Evolutionary conservation across 2,113 vertebrate species (phyloP), one percentile per base, ranked within the genome.

Genomic region (Plestiodon gilberti): DNA sequence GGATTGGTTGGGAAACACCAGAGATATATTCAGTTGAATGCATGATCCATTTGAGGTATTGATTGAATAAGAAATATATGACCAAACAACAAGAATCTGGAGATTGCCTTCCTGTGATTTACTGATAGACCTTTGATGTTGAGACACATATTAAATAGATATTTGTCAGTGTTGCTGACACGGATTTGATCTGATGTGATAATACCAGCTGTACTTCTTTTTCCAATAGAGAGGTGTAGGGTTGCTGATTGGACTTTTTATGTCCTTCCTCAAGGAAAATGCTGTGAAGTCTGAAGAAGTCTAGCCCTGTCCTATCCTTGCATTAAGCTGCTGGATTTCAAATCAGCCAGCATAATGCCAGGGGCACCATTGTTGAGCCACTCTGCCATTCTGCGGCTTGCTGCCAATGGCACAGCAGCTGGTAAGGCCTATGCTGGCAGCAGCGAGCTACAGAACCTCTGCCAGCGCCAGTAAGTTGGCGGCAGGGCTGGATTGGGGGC

Each of bases 241-340:
- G 28, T 82, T 87, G 55, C 70, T 88, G 81, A 78, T 82, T 83
- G 88, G 65, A 30, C 33, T 55, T 88, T 79, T 88, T 89, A 15
- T 89, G 90, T 90, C 82, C 52, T 82, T 69, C 52, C 61, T 85
- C 10, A 88, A 88, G 79, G 69, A 93, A 89, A 92, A 62, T 89
- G 64, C 13, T 17, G 30, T 88, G 84, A 85, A 81, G 69, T 91
- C 4, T 88, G 83, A 87, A 86, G 86, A 55, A 88, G n/a, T n/a
- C n/a, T n/a, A n/a, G n/a, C n/a, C n/a, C n/a, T n/a, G n/a, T n/a
- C n/a, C n/a, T n/a, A n/a, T n/a, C n/a, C n/a, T n/a, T n/a, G n/a
- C n/a, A n/a, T n/a, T n/a, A n/a, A n/a, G n/a, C n/a, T n/a, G n/a
- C n/a, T n/a, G n/a, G n/a, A n/a, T n/a, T n/a, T n/a, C n/a, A n/a